A percentile compares a stretch with the other conserved stretches of the same genome.
Evolutionary conservation across 2,888 invertebrate genomes (phyloP).

Genomic region (Choristoneura rosaceana): DNA sequence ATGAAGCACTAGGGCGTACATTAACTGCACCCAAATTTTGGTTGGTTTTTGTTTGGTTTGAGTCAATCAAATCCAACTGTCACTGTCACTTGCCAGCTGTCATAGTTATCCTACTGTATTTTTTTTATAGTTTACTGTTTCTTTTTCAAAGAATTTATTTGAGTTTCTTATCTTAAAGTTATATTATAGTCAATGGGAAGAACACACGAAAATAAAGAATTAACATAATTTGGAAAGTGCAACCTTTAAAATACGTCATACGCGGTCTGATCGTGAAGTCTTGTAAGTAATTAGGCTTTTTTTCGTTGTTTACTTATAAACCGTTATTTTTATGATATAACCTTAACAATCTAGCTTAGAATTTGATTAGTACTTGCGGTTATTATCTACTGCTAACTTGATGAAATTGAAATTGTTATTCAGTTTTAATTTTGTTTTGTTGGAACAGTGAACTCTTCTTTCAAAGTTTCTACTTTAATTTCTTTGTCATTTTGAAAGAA

Average conservation of each 20-base stretch:
- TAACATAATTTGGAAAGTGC: not conserved
- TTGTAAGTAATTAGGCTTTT: slow-evolving; percentile 20
- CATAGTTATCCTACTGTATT: not conserved
- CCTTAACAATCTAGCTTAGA: not conserved
- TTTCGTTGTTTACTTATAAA: slow-evolving; percentile 9
- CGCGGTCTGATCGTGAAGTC: not conserved
- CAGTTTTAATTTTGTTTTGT: too few species aligned
- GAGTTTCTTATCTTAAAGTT: not conserved
- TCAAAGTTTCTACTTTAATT: too few species aligned
- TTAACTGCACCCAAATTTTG: too few species aligned
- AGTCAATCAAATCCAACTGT: too few species aligned
- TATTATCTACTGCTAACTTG: not conserved
- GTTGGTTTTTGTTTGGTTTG: too few species aligned
- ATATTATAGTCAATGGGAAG: not conserved
- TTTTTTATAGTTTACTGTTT: not conserved
- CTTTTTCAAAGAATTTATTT: not conserved
- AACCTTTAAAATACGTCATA: not conserved
- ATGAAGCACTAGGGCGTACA: too few species aligned
- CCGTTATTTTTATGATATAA: slow-evolving; percentile 28
- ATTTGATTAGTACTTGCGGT: not conserved
- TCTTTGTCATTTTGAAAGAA: too few species aligned
- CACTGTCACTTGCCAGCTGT: slow-evolving; percentile 1
- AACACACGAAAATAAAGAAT: not conserved
- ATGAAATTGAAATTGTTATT: too few species aligned
- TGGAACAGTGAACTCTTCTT: too few species aligned